Percentiles rank a stretch among this genome's conserved stretches.
Conservation (phyloP, 2,113 vertebrate species). For the Azemiops feae region DNA sequence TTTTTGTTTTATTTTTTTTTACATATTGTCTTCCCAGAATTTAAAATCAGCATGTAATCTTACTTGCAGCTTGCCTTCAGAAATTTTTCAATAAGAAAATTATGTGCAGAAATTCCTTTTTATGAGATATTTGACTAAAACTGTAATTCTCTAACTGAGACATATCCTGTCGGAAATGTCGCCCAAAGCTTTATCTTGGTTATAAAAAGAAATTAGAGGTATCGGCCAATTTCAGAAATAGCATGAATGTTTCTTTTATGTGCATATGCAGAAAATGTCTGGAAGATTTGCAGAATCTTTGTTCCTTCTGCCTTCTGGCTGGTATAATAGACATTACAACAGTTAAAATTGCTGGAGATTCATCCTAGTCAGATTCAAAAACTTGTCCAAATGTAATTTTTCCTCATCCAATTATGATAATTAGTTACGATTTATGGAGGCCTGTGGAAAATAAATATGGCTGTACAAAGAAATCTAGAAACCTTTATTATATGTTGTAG, state of each 20-base stretch:
- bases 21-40: constrained; percentile 21
- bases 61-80: constrained; percentile 37
- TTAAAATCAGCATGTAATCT: constrained; percentile 54
- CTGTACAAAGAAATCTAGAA: constrained; percentile 87
- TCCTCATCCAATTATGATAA: constrained; percentile 96
- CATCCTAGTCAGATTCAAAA: constrained; percentile 96
- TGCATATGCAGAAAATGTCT: constrained; percentile 64
- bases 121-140: constrained; percentile 57
- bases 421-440: constrained; percentile 94
- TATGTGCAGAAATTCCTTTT: constrained; percentile 66
- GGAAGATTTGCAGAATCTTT: constrained; percentile 83
- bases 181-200: constrained; percentile 66
- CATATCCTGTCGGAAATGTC: constrained; percentile 54
- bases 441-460: constrained; percentile 85
- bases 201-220: constrained; percentile 69
- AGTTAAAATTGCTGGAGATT: constrained; percentile 82
- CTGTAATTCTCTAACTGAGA: constrained; percentile 58
- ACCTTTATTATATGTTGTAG: constrained; percentile 85
- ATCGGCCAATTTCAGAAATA: constrained; percentile 68
- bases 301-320: constrained; percentile 72
- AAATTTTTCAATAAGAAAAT: constrained; percentile 59
- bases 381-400: constrained; percentile 96
- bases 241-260: constrained; percentile 68
- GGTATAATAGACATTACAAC: constrained; percentile 82
- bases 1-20: constrained; percentile 43